Evolutionary conservation across 2,113 vertebrate genomes (phyloP).

Genomic region (Rafetus swinhoei): DNA sequence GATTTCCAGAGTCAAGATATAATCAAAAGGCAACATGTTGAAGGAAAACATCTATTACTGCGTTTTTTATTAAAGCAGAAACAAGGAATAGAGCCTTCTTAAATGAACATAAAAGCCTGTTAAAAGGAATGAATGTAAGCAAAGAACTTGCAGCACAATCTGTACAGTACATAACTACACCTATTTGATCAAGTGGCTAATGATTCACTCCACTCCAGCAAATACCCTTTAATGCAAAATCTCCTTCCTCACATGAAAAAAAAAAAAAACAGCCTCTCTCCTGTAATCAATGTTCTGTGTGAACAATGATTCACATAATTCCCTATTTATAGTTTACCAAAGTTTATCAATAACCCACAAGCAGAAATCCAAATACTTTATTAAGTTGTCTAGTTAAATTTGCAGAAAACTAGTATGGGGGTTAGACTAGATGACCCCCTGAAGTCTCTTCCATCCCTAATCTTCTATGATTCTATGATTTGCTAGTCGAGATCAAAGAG

Average conservation of each 20-base stretch:
- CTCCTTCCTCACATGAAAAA: not conserved
- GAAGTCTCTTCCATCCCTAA: no score
- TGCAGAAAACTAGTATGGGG: not conserved
- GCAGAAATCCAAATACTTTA: not conserved
- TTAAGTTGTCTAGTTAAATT: not conserved
- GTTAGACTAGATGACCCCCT: no score
- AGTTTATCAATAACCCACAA: not conserved
- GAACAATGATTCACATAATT: slow-evolving; percentile 27
- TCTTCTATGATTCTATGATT: no score
- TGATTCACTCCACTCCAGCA: not conserved
- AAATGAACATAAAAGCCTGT: not conserved
- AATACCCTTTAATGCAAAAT: not conserved
- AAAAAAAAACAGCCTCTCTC: not conserved
- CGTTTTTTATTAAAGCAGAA: not conserved
- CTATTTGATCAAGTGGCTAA: not conserved
- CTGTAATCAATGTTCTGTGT: slow-evolving; percentile 8
- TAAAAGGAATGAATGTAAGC: not conserved
- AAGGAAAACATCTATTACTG: not conserved
- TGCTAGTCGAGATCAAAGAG: not conserved
- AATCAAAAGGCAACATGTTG: not conserved
- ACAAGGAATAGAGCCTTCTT: not conserved
- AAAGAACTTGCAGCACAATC: not conserved
- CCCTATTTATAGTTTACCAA: slow-evolving; percentile 18
- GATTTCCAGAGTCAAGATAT: not conserved
- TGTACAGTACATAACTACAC: not conserved